Percentiles rank a stretch among this genome's conserved stretches.
phyloP scores from a whole-genome alignment of 1,140 invertebrate genomes.

The Dendroctonus valens region DNA sequence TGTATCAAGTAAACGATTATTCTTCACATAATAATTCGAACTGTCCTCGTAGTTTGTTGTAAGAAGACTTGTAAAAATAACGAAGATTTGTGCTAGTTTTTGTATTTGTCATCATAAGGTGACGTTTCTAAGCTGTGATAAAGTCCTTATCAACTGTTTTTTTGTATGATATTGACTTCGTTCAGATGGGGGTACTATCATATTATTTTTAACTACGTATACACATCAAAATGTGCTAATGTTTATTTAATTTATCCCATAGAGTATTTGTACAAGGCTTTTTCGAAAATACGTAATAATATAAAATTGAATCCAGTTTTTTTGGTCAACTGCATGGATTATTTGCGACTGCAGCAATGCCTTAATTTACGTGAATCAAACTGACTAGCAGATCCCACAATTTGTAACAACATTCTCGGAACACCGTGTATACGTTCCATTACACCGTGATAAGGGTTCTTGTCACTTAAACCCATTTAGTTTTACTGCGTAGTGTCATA shows the following conservation, averaged over 20 bases:
- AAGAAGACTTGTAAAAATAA: constrained; percentile 4
- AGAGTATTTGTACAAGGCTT: constrained; percentile 14
- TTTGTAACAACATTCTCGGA: not conserved
- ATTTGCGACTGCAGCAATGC: not conserved
- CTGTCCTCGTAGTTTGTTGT: not conserved
- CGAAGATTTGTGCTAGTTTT: constrained; percentile 25
- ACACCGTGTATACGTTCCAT: constrained; percentile 13
- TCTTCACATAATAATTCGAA: too few relatives aligned
- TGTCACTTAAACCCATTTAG: constrained; percentile 44
- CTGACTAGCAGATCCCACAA: not conserved
- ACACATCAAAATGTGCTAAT: constrained; percentile 5
- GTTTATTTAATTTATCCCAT: not conserved
- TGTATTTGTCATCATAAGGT: constrained; percentile 37
- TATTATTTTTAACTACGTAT: constrained; percentile 43
- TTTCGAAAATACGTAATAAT: not conserved
- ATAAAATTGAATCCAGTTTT: not conserved
- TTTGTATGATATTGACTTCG: constrained; percentile 54
- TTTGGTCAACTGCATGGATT: not conserved
- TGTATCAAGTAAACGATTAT: too few relatives aligned
- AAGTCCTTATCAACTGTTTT: constrained; percentile 52
- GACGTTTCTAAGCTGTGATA: constrained; percentile 52
- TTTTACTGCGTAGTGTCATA: constrained; percentile 40
- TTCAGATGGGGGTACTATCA: constrained; percentile 55
- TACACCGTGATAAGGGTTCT: constrained; percentile 51
- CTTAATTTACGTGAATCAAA: not conserved